phyloP scores from a whole-genome alignment of 2,888 invertebrate species.

The Biston betularia region DNA sequence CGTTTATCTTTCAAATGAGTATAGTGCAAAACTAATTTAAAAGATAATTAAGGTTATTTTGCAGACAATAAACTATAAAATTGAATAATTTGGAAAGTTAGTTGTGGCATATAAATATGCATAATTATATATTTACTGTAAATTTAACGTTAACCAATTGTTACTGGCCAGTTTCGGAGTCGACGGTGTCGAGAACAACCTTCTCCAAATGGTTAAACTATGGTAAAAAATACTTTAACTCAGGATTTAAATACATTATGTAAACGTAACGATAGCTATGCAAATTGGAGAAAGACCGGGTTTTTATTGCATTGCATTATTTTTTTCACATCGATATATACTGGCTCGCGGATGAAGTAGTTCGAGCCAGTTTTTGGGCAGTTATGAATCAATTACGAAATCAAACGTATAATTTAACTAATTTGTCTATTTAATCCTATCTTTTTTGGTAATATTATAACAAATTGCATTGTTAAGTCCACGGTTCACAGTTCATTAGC shows the following conservation, averaged over 20 bases:
- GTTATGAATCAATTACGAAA: conserved; percentile 20
- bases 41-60: neutral
- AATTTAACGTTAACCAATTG: conserved; percentile 2
- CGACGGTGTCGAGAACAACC: neutral
- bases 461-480: too few relatives aligned
- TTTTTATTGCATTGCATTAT: neutral
- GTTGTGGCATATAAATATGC: neutral
- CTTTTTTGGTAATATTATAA: too few relatives aligned
- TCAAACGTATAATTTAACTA: neutral
- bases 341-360: neutral
- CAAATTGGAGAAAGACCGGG: conserved; percentile 15
- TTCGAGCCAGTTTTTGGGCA: neutral
- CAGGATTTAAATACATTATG: conserved; percentile 20
- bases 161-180: neutral
- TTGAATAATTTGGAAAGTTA: neutral
- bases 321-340: conserved; percentile 10
- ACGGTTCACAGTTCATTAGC: too few relatives aligned
- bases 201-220: conserved; percentile 2
- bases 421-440: neutral
- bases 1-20: neutral
- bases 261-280: conserved; percentile 5
- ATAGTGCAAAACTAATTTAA: neutral
- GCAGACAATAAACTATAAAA: conserved; percentile 22
- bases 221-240: conserved; percentile 4
- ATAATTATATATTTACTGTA: neutral